Evolutionary conservation across 2,113 vertebrate species (phyloP), one percentile per base, ranked within the genome.

Genomic region (Fukomys damarensis): DNA sequence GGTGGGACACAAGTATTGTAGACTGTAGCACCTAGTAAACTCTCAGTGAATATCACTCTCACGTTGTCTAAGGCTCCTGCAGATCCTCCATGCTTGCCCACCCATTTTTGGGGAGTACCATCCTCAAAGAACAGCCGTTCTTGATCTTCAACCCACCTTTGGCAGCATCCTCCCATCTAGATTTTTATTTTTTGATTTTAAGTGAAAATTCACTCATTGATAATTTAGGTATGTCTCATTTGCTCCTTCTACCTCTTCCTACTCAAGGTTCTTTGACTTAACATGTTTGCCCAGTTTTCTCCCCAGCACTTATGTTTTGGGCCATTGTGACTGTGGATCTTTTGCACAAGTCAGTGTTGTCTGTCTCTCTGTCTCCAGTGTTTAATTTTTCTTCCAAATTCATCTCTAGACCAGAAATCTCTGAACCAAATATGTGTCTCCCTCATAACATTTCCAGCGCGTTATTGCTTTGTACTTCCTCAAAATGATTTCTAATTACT

Each of bases 171-270:
- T 82, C 28, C 32, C 20, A 80, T 54, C 32, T 66, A 43, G 16
- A 74, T 68, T 30, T 7, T 38, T 91, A 77, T 46, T 77, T 59
- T 52, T 54, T 80, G 35, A 86, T 88, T 92, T 97, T 46, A 94
- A 70, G 16, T 11, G 84, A 49, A 28, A 26, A 24, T 28, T 22
- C 22, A 52, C 56, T 80, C 28, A 10, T 12, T 79, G 52, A 49
- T 32, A 80, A 72, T 97, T 97, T 65, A 84, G 61, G 24, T 84
- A n/a, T n/a, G 56, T 72, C 8, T 9, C 35, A 41, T 49, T 66
- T 87, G 68, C 54, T 56, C 16, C 20, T 68, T 5, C 22, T 41
- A 22, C 17, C 68, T 41, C 38, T 72, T 72, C 68, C 68, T 38
- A 19, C n/a, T 72, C 68, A 24, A 70, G 66, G 4, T 72, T 24